A percentile compares a stretch with the other conserved stretches of the same genome.
phyloP scores from a whole-genome alignment of 2,888 invertebrate genomes.

The Chironomus tentans region DNA sequence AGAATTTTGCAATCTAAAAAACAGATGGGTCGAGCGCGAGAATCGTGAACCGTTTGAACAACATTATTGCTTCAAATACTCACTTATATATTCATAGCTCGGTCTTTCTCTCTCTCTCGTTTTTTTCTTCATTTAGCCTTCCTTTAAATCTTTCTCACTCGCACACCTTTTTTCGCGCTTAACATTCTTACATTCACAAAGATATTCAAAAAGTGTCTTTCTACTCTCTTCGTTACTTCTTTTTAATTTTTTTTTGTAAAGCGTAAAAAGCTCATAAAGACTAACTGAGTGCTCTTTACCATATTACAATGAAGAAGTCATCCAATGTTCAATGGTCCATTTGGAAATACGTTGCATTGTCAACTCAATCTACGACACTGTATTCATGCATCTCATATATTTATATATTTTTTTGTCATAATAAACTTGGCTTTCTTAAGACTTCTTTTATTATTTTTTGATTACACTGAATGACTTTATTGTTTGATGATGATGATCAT shows the following conservation, averaged over 20 bases:
- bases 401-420: not conserved
- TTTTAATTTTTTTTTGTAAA: not conserved
- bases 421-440: conserved; percentile 5
- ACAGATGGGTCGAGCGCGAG: conserved; percentile 19
- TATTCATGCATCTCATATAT: not conserved
- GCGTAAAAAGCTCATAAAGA: not conserved
- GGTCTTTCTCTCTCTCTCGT: not conserved
- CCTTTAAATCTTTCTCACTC: not conserved
- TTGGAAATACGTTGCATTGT: conserved; percentile 13
- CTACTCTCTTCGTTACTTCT: not conserved
- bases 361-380: not conserved
- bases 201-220: not conserved
- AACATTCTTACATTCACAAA: not conserved
- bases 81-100: conserved; percentile 1
- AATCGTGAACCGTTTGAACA: conserved; percentile 7
- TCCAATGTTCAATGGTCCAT: conserved; percentile 6
- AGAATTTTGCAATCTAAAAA: conserved; percentile 20
- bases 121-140: not conserved
- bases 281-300: not conserved
- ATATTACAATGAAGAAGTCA: not conserved
- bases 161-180: too few relatives aligned
- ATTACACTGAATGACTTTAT: conserved; percentile 2
- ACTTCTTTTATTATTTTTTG: conserved; percentile 6
- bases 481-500: conserved; percentile 2
- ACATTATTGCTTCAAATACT: conserved; percentile 12